Evolutionary conservation across 2,888 invertebrate species (phyloP), one percentile per base, ranked within the genome.

Genomic region (Eurois occulta): DNA sequence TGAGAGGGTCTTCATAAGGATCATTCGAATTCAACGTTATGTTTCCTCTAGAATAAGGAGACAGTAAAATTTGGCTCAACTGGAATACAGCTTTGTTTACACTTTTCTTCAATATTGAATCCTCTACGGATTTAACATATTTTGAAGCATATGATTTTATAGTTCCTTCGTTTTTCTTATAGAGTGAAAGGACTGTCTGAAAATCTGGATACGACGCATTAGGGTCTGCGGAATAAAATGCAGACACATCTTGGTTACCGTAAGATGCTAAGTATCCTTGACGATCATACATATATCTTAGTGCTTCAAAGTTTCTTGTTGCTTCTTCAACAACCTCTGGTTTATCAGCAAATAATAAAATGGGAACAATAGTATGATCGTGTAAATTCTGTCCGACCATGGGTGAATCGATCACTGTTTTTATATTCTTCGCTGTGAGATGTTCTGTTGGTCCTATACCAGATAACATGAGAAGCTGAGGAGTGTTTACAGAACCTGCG

Each of bases 1-100:
- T 86, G 2, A 80, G 94, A 4, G 97, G 90, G 28, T 95, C 6
- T 38, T 87, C 79, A 41, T 94, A 66, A 21, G 82, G 71, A 83
- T 81, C 32, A 78, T 78, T 84, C 73, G 87, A 62, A 75, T 83
- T 67, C 66, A 87, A 74, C 0, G 87, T 73, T 72, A 87, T 80
- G 11, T 81, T 78, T n/a, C 86, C 84, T 76, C 80, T 78, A 4
- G 87, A 84, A 73, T 65, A 58, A n/a, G 87, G 87, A 52, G 46
- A 60, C 13, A 84, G 28, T 24, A 81, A 35, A 55, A 73, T 24
- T 16, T 65, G 60, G 1, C 10, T 0, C n/a, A 80, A n/a, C 5
- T 52, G 38, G 38, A 78, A 38, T 7, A 87, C 13, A 48, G 87
- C 7, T 55, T 79, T 80, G 55, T 87, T 78, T 38, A 48, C 38